Conservation (phyloP, 2,113 vertebrate species). For the Oreotragus oreotragus region DNA sequence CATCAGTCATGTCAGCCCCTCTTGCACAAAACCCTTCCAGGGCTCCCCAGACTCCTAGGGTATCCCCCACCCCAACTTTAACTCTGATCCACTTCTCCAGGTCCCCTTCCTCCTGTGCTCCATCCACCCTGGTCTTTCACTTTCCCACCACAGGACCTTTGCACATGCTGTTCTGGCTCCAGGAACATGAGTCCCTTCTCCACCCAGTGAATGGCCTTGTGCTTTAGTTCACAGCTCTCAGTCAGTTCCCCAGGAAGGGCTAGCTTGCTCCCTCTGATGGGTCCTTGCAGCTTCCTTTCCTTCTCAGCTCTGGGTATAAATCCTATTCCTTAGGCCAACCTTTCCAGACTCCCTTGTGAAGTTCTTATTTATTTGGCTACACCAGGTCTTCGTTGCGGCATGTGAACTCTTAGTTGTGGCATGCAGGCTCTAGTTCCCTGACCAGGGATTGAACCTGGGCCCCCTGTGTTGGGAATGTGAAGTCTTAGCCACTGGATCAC, state of each 20-base stretch:
- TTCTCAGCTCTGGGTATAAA: not conserved
- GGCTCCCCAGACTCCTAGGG: not conserved
- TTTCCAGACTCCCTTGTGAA: not conserved
- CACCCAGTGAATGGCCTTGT: not conserved
- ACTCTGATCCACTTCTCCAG: not conserved
- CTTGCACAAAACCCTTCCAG: not conserved
- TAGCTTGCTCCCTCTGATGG: not conserved
- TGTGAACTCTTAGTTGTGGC: not conserved
- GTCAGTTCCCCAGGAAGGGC: not conserved
- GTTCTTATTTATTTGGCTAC: not conserved
- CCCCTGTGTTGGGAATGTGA: not conserved
- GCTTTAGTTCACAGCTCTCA: not conserved
- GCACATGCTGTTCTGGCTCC: not conserved
- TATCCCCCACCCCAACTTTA: too few relatives aligned
- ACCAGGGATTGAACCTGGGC: not conserved
- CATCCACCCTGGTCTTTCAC: not conserved
- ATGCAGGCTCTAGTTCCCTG: not conserved
- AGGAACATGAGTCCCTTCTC: not conserved
- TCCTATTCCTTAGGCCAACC: not conserved
- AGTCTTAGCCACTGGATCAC: not conserved
- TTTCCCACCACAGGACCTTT: not conserved
- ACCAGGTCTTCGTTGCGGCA: not conserved
- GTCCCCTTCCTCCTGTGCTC: not conserved
- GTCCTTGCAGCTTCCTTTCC: not conserved
- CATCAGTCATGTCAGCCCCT: not conserved